Evolutionary conservation across 2,113 vertebrate species (phyloP).

Genomic region (Thunnus maccoyii): DNA sequence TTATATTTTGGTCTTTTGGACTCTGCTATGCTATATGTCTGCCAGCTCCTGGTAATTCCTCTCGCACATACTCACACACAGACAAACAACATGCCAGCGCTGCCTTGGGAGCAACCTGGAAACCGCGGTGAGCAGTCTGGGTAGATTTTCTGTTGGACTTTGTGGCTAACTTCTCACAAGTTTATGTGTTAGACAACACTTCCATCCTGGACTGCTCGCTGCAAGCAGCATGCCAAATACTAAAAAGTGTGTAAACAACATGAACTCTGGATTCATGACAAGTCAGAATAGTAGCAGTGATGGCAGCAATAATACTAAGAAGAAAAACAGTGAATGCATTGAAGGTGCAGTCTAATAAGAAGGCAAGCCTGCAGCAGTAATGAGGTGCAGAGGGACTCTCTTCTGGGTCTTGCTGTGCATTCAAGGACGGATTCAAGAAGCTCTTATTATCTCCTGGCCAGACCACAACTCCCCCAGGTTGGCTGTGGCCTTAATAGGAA

Average conservation of each 20-base stretch:
- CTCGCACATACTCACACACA: constrained; percentile 57
- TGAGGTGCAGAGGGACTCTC: constrained; percentile 53
- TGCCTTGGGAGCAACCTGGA: constrained; percentile 64
- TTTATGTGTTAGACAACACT: constrained; percentile 57
- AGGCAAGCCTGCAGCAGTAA: constrained; percentile 23
- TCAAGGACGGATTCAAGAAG: constrained; percentile 42
- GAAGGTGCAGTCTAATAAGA: constrained; percentile 29
- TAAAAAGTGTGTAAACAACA: constrained; percentile 58
- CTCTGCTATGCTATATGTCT: constrained; percentile 33
- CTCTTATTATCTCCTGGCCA: constrained; percentile 50
- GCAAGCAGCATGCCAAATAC: constrained; percentile 58
- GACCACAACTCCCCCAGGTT: constrained; percentile 39
- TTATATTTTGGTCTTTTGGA: constrained; percentile 57
- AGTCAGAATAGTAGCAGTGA: constrained; percentile 26
- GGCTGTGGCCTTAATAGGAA: constrained; percentile 48
- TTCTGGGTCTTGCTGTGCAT: constrained; percentile 34
- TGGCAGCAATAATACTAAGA: constrained; percentile 21
- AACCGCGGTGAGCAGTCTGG: constrained; percentile 58
- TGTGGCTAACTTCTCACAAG: constrained; percentile 49
- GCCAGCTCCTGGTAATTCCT: constrained; percentile 57
- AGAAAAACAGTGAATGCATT: constrained; percentile 31
- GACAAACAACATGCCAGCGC: constrained; percentile 54
- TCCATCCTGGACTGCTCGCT: constrained; percentile 42
- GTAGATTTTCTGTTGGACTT: constrained; percentile 43
- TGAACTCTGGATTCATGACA: constrained; percentile 24